Conservation (phyloP, 1,140 invertebrate genomes). For the Drosophila yakuba region DNA sequence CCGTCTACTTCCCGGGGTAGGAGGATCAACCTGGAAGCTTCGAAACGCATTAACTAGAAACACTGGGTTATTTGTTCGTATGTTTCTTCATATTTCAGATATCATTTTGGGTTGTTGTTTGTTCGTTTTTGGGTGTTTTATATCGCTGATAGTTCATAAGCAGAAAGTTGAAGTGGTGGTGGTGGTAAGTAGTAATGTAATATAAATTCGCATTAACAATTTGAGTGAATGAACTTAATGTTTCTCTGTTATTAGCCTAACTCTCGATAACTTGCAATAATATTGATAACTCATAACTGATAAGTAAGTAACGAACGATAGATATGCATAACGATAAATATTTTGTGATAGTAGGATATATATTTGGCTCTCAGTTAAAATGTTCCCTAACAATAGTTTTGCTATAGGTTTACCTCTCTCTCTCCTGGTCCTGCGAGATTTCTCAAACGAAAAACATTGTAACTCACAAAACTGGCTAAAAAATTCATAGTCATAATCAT, state of each 20-base stretch:
- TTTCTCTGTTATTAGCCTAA: slow-evolving; percentile 72
- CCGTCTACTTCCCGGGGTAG: slow-evolving; percentile 4
- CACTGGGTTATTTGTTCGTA: slow-evolving; percentile 48
- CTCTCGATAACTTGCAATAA: slow-evolving; percentile 76
- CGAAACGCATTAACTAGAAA: slow-evolving; percentile 68
- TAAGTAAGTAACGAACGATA: slow-evolving; percentile 67
- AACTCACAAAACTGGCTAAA: slow-evolving; percentile 48
- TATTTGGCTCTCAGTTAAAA: slow-evolving; percentile 75
- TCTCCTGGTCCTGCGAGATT: slow-evolving; percentile 71
- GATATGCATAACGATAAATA: slow-evolving; percentile 66
- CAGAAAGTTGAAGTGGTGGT: slow-evolving; percentile 53
- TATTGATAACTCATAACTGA: slow-evolving; percentile 49
- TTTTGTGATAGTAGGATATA: slow-evolving; percentile 49
- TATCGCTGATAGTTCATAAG: slow-evolving; percentile 63
- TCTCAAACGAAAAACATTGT: slow-evolving; percentile 34
- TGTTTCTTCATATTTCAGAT: slow-evolving; percentile 47
- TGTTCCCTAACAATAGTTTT: slow-evolving; percentile 55
- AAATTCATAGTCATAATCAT: slow-evolving; percentile 34
- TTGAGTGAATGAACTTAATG: slow-evolving; percentile 76
- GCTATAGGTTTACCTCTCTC: slow-evolving; percentile 67
- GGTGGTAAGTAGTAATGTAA: slow-evolving; percentile 46
- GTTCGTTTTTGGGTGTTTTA: slow-evolving; percentile 33
- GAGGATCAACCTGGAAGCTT: slow-evolving; percentile 31
- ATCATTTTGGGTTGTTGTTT: slow-evolving; percentile 38
- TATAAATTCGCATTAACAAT: slow-evolving; percentile 73